Conservation (phyloP, 1,140 invertebrate genomes). For the Drosophila lacteicornis region DNA sequence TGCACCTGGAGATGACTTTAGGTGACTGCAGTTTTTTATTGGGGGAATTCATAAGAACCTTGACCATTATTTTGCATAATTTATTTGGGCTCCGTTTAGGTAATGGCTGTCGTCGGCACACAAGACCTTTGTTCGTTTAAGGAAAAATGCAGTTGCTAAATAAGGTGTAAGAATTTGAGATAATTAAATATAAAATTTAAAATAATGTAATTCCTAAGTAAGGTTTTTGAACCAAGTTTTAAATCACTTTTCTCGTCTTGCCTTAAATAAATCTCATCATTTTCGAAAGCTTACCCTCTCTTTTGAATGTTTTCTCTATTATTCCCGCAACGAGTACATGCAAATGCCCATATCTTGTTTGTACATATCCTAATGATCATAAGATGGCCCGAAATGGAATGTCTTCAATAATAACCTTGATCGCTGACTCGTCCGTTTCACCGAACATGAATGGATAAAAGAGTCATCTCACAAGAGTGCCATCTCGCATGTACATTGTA, state of each 20-base stretch:
- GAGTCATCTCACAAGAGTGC: slow-evolving; percentile 37
- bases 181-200: no score
- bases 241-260: no score
- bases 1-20: slow-evolving; percentile 32
- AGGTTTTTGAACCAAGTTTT: no score
- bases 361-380: slow-evolving; percentile 23
- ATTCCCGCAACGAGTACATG: background rate
- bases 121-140: slow-evolving; percentile 5
- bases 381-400: slow-evolving; percentile 29
- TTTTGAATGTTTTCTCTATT: background rate
- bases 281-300: no score
- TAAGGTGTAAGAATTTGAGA: background rate
- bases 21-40: slow-evolving; percentile 22
- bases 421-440: slow-evolving; percentile 16
- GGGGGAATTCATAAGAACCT: slow-evolving; percentile 15
- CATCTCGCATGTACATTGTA: slow-evolving; percentile 36
- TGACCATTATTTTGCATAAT: slow-evolving; percentile 42
- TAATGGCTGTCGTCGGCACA: slow-evolving; percentile 20
- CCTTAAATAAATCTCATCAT: no score
- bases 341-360: slow-evolving; percentile 25
- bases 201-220: no score
- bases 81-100: slow-evolving; percentile 24
- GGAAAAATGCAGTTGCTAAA: background rate
- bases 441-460: slow-evolving; percentile 44
- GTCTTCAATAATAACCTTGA: slow-evolving; percentile 45